phyloP scores from a whole-genome alignment of 2,888 invertebrate genomes.

The Agrotis ipsilon region DNA sequence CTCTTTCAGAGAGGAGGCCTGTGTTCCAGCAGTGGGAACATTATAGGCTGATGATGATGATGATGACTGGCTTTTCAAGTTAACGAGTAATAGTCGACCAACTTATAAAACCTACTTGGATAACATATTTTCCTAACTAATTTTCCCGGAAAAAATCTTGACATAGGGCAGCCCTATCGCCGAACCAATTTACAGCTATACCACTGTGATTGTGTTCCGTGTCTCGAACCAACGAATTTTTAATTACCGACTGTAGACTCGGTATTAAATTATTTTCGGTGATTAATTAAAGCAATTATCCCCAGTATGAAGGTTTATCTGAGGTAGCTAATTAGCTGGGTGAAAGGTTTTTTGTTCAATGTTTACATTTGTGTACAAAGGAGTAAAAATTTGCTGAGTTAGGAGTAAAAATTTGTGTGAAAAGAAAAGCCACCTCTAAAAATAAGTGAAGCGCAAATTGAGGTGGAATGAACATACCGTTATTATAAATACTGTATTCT shows the following conservation, averaged over 20 bases:
- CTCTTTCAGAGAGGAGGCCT: too few relatives aligned
- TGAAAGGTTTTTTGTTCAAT: conserved; percentile 5
- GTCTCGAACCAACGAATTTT: conserved; percentile 41
- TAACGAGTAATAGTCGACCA: too few relatives aligned
- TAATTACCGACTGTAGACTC: conserved; percentile 47
- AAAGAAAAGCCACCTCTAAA: too few relatives aligned
- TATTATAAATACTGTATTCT: too few relatives aligned
- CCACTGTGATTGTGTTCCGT: conserved; percentile 25
- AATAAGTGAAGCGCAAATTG: too few relatives aligned
- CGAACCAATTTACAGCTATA: conserved; percentile 42
- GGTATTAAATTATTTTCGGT: conserved; percentile 33
- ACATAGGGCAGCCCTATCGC: neutral
- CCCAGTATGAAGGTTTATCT: neutral
- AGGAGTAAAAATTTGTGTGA: neutral
- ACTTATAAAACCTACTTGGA: too few relatives aligned
- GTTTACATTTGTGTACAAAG: conserved; percentile 3
- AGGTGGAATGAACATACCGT: too few relatives aligned
- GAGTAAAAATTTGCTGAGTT: neutral
- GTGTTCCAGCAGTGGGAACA: too few relatives aligned
- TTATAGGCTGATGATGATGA: too few relatives aligned
- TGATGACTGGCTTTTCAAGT: too few relatives aligned
- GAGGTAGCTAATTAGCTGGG: conserved; percentile 1
- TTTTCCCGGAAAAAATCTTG: too few relatives aligned
- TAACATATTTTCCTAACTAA: too few relatives aligned
- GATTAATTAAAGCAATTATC: conserved; percentile 35